Percentiles rank a stretch among this genome's conserved stretches.
Evolutionary conservation across 2,113 vertebrate species (phyloP).

Genomic region (Varanus komodoensis): DNA sequence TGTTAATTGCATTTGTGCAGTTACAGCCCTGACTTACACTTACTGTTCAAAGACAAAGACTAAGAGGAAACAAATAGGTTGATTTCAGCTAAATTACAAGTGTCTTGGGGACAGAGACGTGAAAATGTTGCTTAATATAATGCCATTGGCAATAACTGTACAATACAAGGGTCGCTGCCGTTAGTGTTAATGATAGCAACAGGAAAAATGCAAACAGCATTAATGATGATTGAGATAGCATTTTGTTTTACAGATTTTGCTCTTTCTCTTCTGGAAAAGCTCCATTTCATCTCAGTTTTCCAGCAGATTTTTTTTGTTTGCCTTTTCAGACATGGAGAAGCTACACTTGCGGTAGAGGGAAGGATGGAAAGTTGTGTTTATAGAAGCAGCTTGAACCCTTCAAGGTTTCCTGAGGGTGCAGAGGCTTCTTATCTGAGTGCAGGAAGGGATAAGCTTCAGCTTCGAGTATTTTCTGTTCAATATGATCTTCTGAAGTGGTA

Average conservation of each 20-base stretch:
- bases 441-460: constrained; percentile 8
- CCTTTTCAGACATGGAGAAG: not conserved
- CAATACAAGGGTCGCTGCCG: too few relatives aligned
- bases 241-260: not conserved
- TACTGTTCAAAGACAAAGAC: not conserved
- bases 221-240: not conserved
- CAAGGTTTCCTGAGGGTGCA: not conserved
- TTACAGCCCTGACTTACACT: not conserved
- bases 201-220: not conserved
- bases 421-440: not conserved
- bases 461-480: constrained; percentile 3
- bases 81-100: not conserved
- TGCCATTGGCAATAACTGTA: not conserved
- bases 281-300: not conserved
- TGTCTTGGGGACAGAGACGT: not conserved
- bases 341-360: not conserved
- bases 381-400: not conserved
- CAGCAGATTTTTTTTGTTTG: not conserved
- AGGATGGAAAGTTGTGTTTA: constrained; percentile 20
- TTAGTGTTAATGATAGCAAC: not conserved
- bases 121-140: not conserved
- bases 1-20: not conserved
- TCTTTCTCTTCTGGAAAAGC: not conserved
- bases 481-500: constrained; percentile 14
- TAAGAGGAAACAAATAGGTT: not conserved